Conservation (phyloP, 2,888 invertebrate species). For the Nudaria mundana region DNA sequence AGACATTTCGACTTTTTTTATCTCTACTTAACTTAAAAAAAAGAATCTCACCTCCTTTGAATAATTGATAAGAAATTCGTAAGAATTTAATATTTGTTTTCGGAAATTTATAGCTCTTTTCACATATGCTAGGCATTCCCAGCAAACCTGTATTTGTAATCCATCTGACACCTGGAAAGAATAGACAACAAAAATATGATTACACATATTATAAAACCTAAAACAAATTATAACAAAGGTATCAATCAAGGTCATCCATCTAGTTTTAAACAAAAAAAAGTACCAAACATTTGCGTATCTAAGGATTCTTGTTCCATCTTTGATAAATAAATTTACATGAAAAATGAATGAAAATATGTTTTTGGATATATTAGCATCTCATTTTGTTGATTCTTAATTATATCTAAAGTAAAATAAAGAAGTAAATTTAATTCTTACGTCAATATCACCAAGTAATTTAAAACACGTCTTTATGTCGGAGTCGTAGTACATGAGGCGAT, state of each 20-base stretch:
- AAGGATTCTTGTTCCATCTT: slow-evolving; percentile 61
- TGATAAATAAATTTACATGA: slow-evolving; percentile 33
- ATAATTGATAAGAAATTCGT: slow-evolving; percentile 54
- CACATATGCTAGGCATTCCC: slow-evolving; percentile 63
- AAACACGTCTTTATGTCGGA: slow-evolving; percentile 56
- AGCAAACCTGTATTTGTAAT: slow-evolving; percentile 61
- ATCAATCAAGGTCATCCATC: not conserved
- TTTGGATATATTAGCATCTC: not conserved
- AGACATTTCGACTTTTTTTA: too few relatives aligned
- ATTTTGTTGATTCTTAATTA: not conserved
- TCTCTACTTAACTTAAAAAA: too few relatives aligned
- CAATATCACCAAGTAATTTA: slow-evolving; percentile 60
- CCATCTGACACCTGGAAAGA: slow-evolving; percentile 66
- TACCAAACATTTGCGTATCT: slow-evolving; percentile 52
- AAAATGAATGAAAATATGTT: slow-evolving; percentile 33
- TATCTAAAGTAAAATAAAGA: not conserved
- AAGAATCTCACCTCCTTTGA: slow-evolving; percentile 50
- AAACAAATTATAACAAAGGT: too few relatives aligned
- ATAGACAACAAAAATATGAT: too few relatives aligned
- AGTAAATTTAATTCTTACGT: slow-evolving; percentile 50
- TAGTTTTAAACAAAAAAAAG: not conserved
- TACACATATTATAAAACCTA: not conserved
- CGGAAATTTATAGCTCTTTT: slow-evolving; percentile 41
- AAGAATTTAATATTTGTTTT: slow-evolving; percentile 45
- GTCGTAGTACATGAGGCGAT: slow-evolving; percentile 65